These are phyloP conservation scores for Sanderia malayensis DNA, from an alignment of 30 jellyfish, hydroid and myxozoan species.

Conservation along the genomic window DNA sequence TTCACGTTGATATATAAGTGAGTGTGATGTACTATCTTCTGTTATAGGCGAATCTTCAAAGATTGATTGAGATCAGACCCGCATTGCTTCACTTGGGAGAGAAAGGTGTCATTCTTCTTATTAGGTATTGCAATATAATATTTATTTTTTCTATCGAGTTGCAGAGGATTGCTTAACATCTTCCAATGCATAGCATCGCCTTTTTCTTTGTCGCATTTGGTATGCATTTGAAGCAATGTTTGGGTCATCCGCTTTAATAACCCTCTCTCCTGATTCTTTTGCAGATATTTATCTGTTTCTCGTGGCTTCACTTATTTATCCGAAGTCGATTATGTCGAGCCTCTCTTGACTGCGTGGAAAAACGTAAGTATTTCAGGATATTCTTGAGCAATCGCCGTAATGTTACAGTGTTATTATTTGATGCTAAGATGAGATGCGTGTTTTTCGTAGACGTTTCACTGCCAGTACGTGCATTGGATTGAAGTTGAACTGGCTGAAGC, in stretches of 20 bases:
- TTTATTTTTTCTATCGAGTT: no score
- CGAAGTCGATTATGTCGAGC: slow-evolving; percentile 81
- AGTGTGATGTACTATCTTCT: no score
- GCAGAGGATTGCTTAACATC: no score
- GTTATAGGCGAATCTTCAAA: slow-evolving; percentile 76
- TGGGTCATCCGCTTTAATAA: no score
- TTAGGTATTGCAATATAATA: no score
- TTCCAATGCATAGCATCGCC: no score
- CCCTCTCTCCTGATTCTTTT: neutral
- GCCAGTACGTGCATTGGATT: slow-evolving; percentile 89
- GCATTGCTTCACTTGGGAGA: slow-evolving; percentile 88
- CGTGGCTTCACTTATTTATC: slow-evolving; percentile 82
- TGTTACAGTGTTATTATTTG: no score
- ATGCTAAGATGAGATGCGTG: no score
- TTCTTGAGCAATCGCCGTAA: no score
- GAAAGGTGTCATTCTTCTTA: slow-evolving; percentile 73
- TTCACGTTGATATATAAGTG: no score
- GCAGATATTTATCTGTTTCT: slow-evolving; percentile 73
- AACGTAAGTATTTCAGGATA: no score
- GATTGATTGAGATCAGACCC: slow-evolving; percentile 81
- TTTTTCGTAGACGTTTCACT: slow-evolving; percentile 57
- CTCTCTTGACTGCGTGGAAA: slow-evolving; percentile 70
- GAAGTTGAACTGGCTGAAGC: slow-evolving; percentile 90
- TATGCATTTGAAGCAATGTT: neutral
- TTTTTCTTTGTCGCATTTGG: neutral